Evolutionary conservation across 2,888 invertebrate species (phyloP), one percentile per base, ranked within the genome.

Genomic region (Diplolepis rosae): DNA sequence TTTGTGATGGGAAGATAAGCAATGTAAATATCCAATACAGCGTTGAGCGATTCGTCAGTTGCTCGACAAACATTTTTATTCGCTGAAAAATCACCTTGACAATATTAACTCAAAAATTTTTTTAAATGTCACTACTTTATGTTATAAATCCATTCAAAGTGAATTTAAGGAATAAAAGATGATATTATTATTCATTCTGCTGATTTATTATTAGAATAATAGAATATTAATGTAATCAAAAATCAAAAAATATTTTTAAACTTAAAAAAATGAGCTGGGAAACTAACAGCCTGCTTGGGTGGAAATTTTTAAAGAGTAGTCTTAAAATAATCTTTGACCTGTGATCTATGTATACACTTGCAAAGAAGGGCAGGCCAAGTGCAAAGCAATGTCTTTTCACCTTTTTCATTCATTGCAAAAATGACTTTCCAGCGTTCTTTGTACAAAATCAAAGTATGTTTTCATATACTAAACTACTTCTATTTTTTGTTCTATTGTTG

Each of bases 301-400:
- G 22, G 22, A 7, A 61, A 61, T 24, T 61, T 39, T 39, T 24
- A 7, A 39, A 35, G 35, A 61, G 39, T 24, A 61, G 39, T 24
- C 61, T 39, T 39, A 61, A 61, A 61, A 61, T 39, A 61, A 61
- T 61, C 61, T 61, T 61, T 39, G 39, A 61, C 39, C 61, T 22
- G 27, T n/a, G 61, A 61, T 61, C 39, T 61, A 61, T 61, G 35
- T 39, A 61, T 61, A n/a, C 61, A 35, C 35, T 35, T 35, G 27
- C 35, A 27, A 32, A 39, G 22, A 39, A 61, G 39, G 39, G 35
- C 39, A 24, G 22, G 61, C 61, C 61, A 61, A 61, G 61, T 61
- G 61, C 61, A 61, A 39, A 27, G 61, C 35, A 35, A 39, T 61
- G 39, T 4, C 61, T 61, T 61, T 61, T 61, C 61, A 61, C 27